Base-by-base conservation (phyloP, 2,888 invertebrate genomes). In the Nemapogon koenigi region DNA sequence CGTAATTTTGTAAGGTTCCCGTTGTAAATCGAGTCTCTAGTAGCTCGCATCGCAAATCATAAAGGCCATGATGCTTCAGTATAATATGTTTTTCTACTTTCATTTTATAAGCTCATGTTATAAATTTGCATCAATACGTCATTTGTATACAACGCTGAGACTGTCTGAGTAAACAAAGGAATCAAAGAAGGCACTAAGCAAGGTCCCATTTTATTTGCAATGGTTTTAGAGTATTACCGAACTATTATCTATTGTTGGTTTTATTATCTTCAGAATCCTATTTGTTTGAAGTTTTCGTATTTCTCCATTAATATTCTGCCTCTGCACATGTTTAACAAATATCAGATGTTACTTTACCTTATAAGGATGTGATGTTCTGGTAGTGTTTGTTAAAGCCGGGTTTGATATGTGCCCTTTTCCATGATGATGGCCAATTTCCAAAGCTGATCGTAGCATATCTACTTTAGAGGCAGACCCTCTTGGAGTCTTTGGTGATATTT, bases 361-460 rank as follows among this genome's bases (percentile, higher is more conserved):
- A 51, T 75, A 71, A 40, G 59, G 59, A 45, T 67, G 57, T 2
- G 54, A 51, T 25, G 63, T 59, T 42, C 68, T 61, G 16, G 52
- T 62, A 25, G 55, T 59, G 8, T 39, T 47, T 1, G 64, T 76
- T 41, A 85, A 58, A 39, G 82, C 81, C 44, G 83, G 84, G 58
- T 85, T 84, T 29, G 85, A 84, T 39, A 82, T 82, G 48, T 83
- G 82, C 38, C 65, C 73, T 57, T 75, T 81, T 42, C 72, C 81
- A 28, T 73, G 70, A 14, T 70, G 69, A 29, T 84, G 81, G 56
- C 82, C 85, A 49, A 88, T 85, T 63, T 89, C 89, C 26, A 88
- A 59, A 1, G 88, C 83, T 13, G 89, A 88, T 44, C 86, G 83
- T 3, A 89, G 71, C 35, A 89, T 67, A 56, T 88, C 88, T 16